Base-by-base conservation (phyloP, 1,140 invertebrate genomes). In the Megalonaias nervosa region DNA sequence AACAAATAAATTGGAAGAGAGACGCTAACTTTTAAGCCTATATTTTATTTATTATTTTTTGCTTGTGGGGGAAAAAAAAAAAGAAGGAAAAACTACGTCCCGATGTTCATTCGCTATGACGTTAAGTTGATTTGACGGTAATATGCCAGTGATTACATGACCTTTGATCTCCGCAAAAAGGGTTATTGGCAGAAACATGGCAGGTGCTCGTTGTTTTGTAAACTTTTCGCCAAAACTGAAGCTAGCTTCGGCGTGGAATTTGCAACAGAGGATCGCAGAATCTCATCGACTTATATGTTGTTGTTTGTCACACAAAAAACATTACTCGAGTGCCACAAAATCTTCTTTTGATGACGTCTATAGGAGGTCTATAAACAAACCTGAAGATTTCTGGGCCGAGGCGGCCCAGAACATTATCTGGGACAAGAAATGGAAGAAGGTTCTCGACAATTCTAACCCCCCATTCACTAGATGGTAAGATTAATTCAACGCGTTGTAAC, bases 401-500 rank as follows among this genome's bases (percentile, higher is more conserved):
- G 92, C 95, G 16, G 96, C 93, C 0, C 89, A 91, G 56, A 79
- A 93, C 5, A 86, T 98, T 1, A 93, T 94, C 26, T 99, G 97
- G 97, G 93, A 93, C 21, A 96, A 89, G 67, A 94, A 94, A 0
- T 98, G 96, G 95, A 91, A 93, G 6, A 94, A 93, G 88, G 95
- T 98, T 9, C 83, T 98, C 71, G 97, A 98, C 84, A 94, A 96
- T 83, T 94, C 93, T 17, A 94, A 95, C 84, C 92, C 94, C 26
- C 96, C 1, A 21, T 97, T 97, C 83, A 96, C 96, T 15, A 96
- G 96, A 94, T 98, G 97, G 97, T 96, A 92, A 91, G 69, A 66
- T 59, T 59, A 21, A 13, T 68, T 60, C 21, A 12, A 74, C 3
- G 19, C 31, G 5, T 17, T 23, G 3, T 4, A 23, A 9, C 31